These are phyloP conservation scores for Eristalis arbustorum DNA, from an alignment of 2,888 invertebrate genomes.

Conservation along the genomic window DNA sequence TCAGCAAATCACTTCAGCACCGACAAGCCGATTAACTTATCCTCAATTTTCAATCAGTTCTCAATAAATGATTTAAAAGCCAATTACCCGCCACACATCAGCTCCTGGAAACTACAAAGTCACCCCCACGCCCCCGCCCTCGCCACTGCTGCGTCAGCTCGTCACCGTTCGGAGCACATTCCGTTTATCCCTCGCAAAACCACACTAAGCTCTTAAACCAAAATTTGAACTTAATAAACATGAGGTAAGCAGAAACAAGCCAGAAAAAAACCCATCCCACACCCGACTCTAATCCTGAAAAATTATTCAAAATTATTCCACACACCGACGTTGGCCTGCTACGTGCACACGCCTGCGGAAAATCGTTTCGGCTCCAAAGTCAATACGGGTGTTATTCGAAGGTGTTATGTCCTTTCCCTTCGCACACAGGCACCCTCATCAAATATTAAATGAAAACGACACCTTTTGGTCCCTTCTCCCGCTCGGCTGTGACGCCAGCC, in stretches of 20 bases:
- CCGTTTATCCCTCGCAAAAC: constrained; percentile 28
- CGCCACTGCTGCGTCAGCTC: not conserved
- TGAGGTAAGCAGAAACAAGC: constrained; percentile 47
- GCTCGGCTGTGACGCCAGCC: not conserved
- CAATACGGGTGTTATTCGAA: constrained; percentile 57
- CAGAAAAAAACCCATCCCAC: not conserved
- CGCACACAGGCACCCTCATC: constrained; percentile 34
- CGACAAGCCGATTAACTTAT: not conserved
- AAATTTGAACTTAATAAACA: constrained; percentile 58
- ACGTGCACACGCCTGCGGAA: constrained; percentile 17
- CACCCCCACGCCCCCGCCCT: not conserved
- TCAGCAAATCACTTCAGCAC: not conserved
- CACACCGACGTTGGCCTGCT: not conserved
- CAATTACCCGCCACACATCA: not conserved
- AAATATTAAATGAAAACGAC: constrained; percentile 69
- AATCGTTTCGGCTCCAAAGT: constrained; percentile 50
- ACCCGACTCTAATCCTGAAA: constrained; percentile 21
- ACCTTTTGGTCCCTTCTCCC: constrained; percentile 56
- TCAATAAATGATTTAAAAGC: constrained; percentile 29
- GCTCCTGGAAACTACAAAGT: not conserved
- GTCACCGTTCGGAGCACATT: not conserved
- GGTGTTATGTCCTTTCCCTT: constrained; percentile 53
- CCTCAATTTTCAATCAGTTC: constrained; percentile 26
- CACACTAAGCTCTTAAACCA: constrained; percentile 42
- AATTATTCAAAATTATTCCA: constrained; percentile 66